Evolutionary conservation across 2,888 invertebrate species (phyloP), one percentile per base, ranked within the genome.

Genomic region (Andrena hattorfiana): DNA sequence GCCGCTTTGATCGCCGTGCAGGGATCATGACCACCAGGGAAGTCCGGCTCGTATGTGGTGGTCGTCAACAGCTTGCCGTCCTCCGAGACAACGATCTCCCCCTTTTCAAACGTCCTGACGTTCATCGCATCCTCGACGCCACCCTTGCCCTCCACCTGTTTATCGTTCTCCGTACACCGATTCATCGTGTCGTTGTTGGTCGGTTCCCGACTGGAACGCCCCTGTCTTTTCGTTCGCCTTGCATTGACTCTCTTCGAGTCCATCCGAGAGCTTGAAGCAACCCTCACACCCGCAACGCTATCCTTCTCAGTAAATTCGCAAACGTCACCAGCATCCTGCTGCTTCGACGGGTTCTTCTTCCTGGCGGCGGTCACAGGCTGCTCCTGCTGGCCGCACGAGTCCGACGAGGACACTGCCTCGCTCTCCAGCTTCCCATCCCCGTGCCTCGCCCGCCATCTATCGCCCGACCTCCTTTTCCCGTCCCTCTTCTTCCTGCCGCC

Each of bases 281-380:
- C 93, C 93, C 94, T 94, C 94, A 94, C 87, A 91, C 92, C 93
- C 91, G 88, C 93, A 93, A 90, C 90, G 90, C 94, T 94, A 94
- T 93, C 93, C 87, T 90, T 89, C 83, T 89, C 90, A 88, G 90
- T 89, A 84, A 93, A 92, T 91, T 93, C 92, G 92, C 93, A 92
- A 90, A 88, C 79, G 66, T 86, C 89, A 75, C 80, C 89, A 87
- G 88, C 85, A 62, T 80, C 82, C 28, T 78, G 78, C 16, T 83
- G 79, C 5, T 81, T 79, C 62, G 59, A 26, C 75, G 71, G 81
- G 59, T 75, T 79, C 67, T 60, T 83, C 66, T 64, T 81, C 67
- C 66, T 84, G 20, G 56, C 16, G 69, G 59, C 68, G 56, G 64
- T 75, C 30, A 76, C 35, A 13, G 75, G 51, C 16, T 77, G 42